phyloP scores from a whole-genome alignment of 2,113 vertebrate species.

The Gopherus evgoodei region DNA sequence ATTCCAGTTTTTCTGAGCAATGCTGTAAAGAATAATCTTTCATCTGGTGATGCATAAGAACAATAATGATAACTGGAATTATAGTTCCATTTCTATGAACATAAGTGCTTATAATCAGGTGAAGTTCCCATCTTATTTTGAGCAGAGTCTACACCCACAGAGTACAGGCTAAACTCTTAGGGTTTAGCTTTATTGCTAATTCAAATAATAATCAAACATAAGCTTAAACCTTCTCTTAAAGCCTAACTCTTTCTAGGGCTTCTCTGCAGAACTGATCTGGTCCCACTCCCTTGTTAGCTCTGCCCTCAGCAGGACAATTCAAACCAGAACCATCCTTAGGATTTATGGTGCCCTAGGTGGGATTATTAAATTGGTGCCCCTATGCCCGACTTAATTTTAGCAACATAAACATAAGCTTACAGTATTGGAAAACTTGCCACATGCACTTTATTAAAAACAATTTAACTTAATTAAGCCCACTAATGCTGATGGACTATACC shows the following conservation, averaged over 20 bases:
- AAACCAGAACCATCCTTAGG: too few species aligned
- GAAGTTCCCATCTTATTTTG: fast-evolving
- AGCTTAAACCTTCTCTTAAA: neutral
- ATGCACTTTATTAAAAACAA: too few species aligned
- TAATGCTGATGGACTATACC: too few species aligned
- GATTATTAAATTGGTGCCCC: too few species aligned
- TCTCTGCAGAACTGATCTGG: neutral
- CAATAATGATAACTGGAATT: slow-evolving; percentile 23
- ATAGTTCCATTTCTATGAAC: neutral
- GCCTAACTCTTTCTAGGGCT: neutral
- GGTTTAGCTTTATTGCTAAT: neutral
- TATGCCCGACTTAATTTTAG: too few species aligned
- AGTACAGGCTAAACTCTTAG: fast-evolving
- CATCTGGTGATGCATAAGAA: neutral
- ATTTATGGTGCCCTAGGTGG: too few species aligned
- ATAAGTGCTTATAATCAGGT: neutral
- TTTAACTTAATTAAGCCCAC: too few species aligned
- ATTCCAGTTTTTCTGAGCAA: neutral
- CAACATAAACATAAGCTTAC: too few species aligned
- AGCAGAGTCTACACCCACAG: neutral
- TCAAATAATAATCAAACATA: neutral
- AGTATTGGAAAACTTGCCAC: too few species aligned
- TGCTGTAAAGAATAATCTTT: neutral
- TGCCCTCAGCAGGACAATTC: neutral
- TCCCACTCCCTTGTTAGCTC: neutral